Base-by-base conservation (phyloP, 2,888 invertebrate species). In the Agrotis segetum region DNA sequence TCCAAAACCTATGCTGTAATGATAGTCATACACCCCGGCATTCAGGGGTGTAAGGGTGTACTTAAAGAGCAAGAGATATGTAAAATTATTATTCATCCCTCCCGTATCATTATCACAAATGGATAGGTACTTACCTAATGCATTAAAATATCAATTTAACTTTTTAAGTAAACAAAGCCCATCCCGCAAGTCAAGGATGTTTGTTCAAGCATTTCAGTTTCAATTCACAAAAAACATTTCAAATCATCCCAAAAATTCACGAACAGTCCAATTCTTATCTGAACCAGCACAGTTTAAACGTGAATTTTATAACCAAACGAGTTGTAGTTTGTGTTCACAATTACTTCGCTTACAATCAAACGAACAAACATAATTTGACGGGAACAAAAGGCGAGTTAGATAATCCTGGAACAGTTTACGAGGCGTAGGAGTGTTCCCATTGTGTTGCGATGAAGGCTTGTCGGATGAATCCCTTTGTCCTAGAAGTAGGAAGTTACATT, bases 361-460 rank as follows among this genome's bases (percentile, higher is more conserved):
- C 79, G 83, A 84, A 86, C 86, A 88, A 87, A 90, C 88, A 87
- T 89, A 89, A 91, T 91, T 90, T 90, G 88, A 88, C 86, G 87
- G 83, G 84, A 74, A 90, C 89, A 88, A 90, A 90, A 90, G 90
- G 85, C 88, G 81, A 88, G 84, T 87, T 88, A 87, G 88, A 89
- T 90, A 89, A 90, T 90, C 87, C 87, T 56, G 67, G 62, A 82
- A 79, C 70, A 85, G 85, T 89, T 86, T 82, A 84, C 85, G 85
- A 68, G 56, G 40, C 59, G 46, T 56, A 44, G 29, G 60, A 50
- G 58, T 63, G 74, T 79, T 65, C 49, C 50, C 74, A 72, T 79
- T 79, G 55, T 79, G 77, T 78, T 79, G 67, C 83, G 77, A 40
- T 24, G 67, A 76, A 19, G 56, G 24, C 40, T 61, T 44, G 3